These are phyloP conservation scores for Zalophus californianus DNA, from an alignment of 2,797 vertebrate species.

Conservation along the genomic window DNA sequence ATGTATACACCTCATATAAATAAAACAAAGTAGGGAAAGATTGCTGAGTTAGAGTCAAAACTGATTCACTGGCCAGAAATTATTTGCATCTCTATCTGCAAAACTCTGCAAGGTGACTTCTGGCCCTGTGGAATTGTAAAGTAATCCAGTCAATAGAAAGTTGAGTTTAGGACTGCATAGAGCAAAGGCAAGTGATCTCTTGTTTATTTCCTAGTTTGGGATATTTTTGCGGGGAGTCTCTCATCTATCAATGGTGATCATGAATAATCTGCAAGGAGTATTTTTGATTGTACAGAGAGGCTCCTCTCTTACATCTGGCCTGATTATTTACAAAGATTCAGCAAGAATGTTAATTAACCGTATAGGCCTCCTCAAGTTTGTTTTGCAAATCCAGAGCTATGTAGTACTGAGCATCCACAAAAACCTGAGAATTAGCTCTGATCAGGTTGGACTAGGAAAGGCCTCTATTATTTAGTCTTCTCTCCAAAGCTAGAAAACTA, in stretches of 20 bases:
- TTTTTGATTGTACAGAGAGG: neutral
- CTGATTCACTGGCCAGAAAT: neutral
- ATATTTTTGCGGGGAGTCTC: neutral
- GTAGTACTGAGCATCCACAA: neutral
- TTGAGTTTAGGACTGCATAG: neutral
- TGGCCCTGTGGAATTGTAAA: neutral
- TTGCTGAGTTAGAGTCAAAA: neutral
- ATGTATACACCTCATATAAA: neutral
- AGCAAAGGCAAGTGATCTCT: neutral
- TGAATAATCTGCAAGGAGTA: conserved; percentile 35
- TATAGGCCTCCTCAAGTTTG: neutral
- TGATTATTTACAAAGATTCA: conserved; percentile 41
- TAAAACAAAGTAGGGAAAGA: neutral
- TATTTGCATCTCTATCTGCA: conserved; percentile 29
- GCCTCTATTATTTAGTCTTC: neutral
- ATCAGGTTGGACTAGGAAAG: neutral
- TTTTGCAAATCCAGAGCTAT: neutral
- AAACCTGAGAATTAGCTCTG: neutral
- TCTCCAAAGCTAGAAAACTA: neutral
- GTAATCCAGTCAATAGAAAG: conserved; percentile 12
- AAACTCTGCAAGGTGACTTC: conserved; percentile 15
- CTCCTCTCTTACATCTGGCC: neutral
- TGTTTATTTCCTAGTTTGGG: neutral
- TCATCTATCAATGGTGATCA: neutral
- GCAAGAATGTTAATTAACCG: neutral